phyloP scores from a whole-genome alignment of 2,797 vertebrate species.

The Enteromius thamalakanensis region DNA sequence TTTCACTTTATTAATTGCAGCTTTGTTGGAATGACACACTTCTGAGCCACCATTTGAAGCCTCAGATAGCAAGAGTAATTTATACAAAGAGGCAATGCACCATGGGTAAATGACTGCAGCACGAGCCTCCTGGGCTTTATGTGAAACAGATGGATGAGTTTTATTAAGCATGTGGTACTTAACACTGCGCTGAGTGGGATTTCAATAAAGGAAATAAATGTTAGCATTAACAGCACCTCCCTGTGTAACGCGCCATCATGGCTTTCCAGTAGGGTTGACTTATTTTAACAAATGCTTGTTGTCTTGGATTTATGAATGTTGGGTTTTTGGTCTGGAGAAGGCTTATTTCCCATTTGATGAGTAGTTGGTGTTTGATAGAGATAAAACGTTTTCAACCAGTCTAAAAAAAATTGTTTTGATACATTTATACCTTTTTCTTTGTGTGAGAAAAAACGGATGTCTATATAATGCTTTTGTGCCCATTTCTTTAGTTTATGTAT shows the following conservation, averaged over 20 bases:
- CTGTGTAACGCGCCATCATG: slow-evolving; percentile 61
- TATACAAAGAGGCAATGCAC: slow-evolving; percentile 43
- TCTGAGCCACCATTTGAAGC: slow-evolving; percentile 15
- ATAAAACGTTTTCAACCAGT: neutral
- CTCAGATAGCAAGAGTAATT: slow-evolving; percentile 11
- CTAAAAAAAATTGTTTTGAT: slow-evolving; percentile 20
- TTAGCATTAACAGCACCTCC: slow-evolving; percentile 62
- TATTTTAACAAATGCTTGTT: slow-evolving; percentile 66
- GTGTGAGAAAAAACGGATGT: neutral
- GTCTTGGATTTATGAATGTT: slow-evolving; percentile 60
- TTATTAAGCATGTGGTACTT: slow-evolving; percentile 74
- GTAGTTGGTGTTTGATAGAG: slow-evolving; percentile 34
- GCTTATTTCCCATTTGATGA: slow-evolving; percentile 51
- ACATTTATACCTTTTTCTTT: slow-evolving; percentile 7
- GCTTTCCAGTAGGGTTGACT: slow-evolving; percentile 36
- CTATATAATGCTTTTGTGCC: neutral
- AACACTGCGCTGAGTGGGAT: slow-evolving; percentile 64
- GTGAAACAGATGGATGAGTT: slow-evolving; percentile 73
- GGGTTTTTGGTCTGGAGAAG: slow-evolving; percentile 43
- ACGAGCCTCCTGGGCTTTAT: slow-evolving; percentile 53
- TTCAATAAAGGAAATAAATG: slow-evolving; percentile 67
- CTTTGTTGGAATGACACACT: slow-evolving; percentile 33
- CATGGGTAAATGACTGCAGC: slow-evolving; percentile 48
- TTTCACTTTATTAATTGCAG: slow-evolving; percentile 20
- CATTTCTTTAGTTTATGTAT: slow-evolving; percentile 11